Conservation (phyloP, 2,888 invertebrate genomes). For the Calameuta pallipes region DNA sequence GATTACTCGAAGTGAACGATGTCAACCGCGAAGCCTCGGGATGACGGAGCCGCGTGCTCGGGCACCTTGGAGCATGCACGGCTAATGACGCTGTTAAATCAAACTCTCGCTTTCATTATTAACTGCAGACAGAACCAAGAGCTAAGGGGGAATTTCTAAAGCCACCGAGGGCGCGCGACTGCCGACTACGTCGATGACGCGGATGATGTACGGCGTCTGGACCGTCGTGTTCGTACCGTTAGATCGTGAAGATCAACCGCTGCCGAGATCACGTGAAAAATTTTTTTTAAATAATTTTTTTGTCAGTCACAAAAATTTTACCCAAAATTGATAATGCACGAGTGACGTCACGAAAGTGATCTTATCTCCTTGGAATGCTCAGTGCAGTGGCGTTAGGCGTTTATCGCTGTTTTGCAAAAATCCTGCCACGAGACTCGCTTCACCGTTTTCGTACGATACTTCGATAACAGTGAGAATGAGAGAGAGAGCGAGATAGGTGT, state of each 20-base stretch:
- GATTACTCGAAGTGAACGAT: slow-evolving; percentile 43
- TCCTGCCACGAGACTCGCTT: background rate
- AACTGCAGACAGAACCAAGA: slow-evolving; percentile 44
- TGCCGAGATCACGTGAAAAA: background rate
- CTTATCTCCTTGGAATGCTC: background rate
- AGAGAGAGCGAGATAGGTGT: slow-evolving; percentile 10
- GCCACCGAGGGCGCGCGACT: background rate
- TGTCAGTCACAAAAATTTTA: no score
- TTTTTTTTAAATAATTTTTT: background rate
- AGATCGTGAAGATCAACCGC: background rate
- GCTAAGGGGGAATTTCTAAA: background rate
- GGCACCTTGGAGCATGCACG: slow-evolving; percentile 13
- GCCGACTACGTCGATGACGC: background rate
- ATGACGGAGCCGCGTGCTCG: slow-evolving; percentile 28
- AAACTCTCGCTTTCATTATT: slow-evolving; percentile 45
- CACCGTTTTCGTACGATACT: background rate
- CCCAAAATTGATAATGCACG: no score
- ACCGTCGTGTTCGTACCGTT: background rate
- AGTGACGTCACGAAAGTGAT: no score
- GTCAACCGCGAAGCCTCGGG: slow-evolving; percentile 31
- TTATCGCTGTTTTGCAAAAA: background rate
- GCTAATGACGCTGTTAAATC: slow-evolving; percentile 53
- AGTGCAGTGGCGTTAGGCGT: background rate
- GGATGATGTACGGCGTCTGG: background rate
- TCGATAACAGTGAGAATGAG: background rate